Conservation (phyloP, 2,888 invertebrate species). For the Euproctis similis region DNA sequence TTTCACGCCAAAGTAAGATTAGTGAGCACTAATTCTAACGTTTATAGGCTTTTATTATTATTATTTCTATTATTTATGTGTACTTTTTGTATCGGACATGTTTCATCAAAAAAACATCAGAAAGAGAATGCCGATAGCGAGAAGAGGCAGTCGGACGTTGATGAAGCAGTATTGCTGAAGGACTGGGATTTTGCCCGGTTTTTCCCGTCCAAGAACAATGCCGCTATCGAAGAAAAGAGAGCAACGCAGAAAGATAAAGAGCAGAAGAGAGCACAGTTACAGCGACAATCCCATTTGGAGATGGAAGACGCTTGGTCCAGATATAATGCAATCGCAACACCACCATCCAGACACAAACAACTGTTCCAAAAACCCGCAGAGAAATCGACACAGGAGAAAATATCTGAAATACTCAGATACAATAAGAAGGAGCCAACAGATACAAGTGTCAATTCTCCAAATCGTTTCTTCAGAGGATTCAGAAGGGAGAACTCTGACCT, state of each 20-base stretch:
- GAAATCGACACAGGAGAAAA: slow-evolving; percentile 61
- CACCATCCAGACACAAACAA: slow-evolving; percentile 58
- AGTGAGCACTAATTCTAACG: slow-evolving; percentile 51
- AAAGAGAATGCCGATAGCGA: slow-evolving; percentile 55
- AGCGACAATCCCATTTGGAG: slow-evolving; percentile 63
- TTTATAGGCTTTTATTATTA: slow-evolving; percentile 24
- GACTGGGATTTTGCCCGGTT: slow-evolving; percentile 93
- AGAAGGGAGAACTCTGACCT: slow-evolving; percentile 90
- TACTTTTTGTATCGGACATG: slow-evolving; percentile 65
- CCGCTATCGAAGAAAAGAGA: slow-evolving; percentile 46
- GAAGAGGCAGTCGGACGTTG: slow-evolving; percentile 77
- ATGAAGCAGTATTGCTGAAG: slow-evolving; percentile 86
- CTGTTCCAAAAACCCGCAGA: slow-evolving; percentile 48
- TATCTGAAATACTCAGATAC: slow-evolving; percentile 73
- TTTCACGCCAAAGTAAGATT: slow-evolving; percentile 72
- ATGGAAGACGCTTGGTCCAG: slow-evolving; percentile 66
- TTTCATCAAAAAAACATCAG: slow-evolving; percentile 62
- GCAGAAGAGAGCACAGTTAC: slow-evolving; percentile 52
- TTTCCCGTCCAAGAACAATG: slow-evolving; percentile 77
- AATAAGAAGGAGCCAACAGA: slow-evolving; percentile 79
- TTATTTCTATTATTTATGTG: slow-evolving; percentile 51
- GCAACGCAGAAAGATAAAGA: slow-evolving; percentile 59
- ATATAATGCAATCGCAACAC: slow-evolving; percentile 61
- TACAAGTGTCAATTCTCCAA: slow-evolving; percentile 81
- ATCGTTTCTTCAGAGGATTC: slow-evolving; percentile 85